These are phyloP conservation scores for Liparis tanakae DNA, from an alignment of 2,797 vertebrate species.

Conservation along the genomic window DNA sequence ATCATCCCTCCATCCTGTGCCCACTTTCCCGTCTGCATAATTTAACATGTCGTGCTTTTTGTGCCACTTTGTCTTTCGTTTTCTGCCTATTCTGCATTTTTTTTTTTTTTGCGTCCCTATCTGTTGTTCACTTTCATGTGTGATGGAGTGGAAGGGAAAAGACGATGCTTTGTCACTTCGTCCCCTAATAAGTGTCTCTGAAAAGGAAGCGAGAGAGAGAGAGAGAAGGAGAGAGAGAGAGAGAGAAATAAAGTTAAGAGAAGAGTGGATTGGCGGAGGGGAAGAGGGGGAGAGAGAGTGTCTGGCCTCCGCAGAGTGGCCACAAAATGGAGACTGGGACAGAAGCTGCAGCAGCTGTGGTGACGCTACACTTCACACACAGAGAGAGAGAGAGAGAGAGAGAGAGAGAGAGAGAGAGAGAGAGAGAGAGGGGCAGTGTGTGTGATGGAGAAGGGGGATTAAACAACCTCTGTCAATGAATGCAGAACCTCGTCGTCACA, in stretches of 20 bases:
- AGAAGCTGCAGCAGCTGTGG: conserved; percentile 76
- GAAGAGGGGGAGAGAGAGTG: conserved; percentile 35
- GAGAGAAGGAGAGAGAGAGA: conserved; percentile 33
- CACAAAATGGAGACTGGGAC: conserved; percentile 81
- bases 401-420: conserved; percentile 21
- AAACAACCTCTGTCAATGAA: conserved; percentile 69
- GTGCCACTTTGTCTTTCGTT: conserved; percentile 73
- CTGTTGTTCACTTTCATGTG: conserved; percentile 62
- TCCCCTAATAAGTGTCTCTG: conserved; percentile 62
- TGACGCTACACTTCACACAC: conserved; percentile 64
- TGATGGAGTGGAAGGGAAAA: conserved; percentile 67
- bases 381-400: conserved; percentile 19
- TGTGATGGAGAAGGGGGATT: conserved; percentile 59
- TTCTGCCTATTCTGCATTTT: conserved; percentile 69
- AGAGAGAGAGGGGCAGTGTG: conserved; percentile 29
- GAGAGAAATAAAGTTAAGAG: conserved; percentile 47
- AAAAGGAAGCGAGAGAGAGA: conserved; percentile 31
- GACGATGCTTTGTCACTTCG: conserved; percentile 69
- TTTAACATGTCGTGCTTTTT: conserved; percentile 78
- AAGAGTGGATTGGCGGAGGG: conserved; percentile 48
- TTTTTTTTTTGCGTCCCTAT: conserved; percentile 1
- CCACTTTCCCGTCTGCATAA: conserved; percentile 80
- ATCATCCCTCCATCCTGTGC: conserved; percentile 62
- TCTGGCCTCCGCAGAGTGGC: conserved; percentile 66
- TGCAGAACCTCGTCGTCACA: conserved; percentile 60